These are phyloP conservation scores for Phlogophora meticulosa DNA, from an alignment of 2,888 invertebrate species.

Conservation along the genomic window DNA sequence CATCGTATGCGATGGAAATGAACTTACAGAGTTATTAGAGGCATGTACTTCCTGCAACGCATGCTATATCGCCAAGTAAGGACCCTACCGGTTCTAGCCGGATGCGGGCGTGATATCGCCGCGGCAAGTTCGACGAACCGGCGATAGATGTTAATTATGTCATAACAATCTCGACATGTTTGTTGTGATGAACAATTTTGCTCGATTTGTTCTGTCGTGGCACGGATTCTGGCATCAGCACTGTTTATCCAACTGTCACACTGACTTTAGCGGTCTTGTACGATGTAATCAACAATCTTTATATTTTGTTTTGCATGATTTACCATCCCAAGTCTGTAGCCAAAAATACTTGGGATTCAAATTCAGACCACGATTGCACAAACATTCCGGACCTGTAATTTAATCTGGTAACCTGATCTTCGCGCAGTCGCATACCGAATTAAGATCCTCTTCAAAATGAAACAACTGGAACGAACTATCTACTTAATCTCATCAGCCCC, in stretches of 20 bases:
- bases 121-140: constrained; percentile 55
- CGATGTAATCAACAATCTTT: constrained; percentile 11
- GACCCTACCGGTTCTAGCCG: constrained; percentile 62
- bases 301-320: neutral
- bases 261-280: neutral
- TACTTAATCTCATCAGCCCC: constrained; percentile 14
- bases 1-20: constrained; percentile 34
- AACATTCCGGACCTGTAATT: constrained; percentile 22
- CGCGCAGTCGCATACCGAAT: constrained; percentile 49
- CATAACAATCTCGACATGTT: constrained; percentile 38
- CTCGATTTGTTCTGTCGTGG: neutral
- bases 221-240: neutral
- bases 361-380: constrained; percentile 33
- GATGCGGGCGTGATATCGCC: constrained; percentile 61
- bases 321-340: neutral
- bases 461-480: constrained; percentile 15
- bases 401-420: constrained; percentile 49
- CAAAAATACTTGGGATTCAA: constrained; percentile 27
- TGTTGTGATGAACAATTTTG: constrained; percentile 18
- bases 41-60: constrained; percentile 50
- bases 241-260: constrained; percentile 5
- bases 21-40: constrained; percentile 32
- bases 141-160: constrained; percentile 55
- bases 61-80: constrained; percentile 51
- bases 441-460: constrained; percentile 35